Conservation (phyloP, 2,113 vertebrate genomes). For the Neolamprologus variostigma region DNA sequence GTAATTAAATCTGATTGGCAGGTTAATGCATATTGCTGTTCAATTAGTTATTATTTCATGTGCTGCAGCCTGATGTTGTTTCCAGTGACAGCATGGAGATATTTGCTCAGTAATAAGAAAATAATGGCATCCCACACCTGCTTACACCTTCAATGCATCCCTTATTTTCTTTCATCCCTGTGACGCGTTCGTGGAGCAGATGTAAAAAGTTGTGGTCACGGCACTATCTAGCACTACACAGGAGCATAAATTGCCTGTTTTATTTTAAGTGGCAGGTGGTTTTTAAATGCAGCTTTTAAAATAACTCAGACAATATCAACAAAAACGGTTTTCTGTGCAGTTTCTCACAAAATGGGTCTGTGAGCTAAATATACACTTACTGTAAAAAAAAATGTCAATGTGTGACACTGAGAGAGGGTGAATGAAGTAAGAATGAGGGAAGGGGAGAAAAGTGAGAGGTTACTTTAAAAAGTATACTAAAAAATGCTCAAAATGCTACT, state of each 20-base stretch:
- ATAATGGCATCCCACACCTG: not conserved
- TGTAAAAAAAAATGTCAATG: not conserved
- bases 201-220: not conserved
- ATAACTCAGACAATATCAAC: not conserved
- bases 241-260: not conserved
- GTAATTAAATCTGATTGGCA: not conserved
- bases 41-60: not conserved
- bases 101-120: not conserved
- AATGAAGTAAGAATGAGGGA: not conserved
- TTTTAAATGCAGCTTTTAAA: not conserved
- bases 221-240: not conserved
- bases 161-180: not conserved
- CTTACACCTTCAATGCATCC: not conserved
- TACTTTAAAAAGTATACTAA: not conserved
- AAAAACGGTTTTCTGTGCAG: not conserved
- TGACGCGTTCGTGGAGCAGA: not conserved
- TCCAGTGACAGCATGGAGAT: not conserved
- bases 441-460: not conserved
- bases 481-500: not conserved
- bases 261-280: not conserved
- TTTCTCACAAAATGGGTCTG: not conserved
- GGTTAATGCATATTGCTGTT: not conserved
- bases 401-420: not conserved
- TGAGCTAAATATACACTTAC: not conserved
- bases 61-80: not conserved